These are phyloP conservation scores for Oxygymnocypris stewartii DNA, from an alignment of 2,113 vertebrate species.

Conservation along the genomic window DNA sequence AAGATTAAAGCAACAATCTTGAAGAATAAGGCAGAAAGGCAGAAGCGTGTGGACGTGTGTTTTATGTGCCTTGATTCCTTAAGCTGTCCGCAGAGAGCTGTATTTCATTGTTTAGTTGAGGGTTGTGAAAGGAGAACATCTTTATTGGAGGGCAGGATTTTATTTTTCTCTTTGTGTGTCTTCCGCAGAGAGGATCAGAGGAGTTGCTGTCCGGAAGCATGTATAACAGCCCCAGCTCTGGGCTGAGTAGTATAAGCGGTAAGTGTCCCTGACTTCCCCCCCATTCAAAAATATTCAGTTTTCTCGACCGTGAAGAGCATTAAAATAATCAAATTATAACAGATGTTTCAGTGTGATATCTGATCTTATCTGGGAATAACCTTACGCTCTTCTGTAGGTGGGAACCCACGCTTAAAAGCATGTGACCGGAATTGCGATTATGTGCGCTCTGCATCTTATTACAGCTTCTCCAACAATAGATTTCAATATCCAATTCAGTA, in stretches of 20 bases:
- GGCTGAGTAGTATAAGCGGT: conserved; percentile 94
- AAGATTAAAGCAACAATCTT: conserved; percentile 69
- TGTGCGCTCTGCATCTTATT: conserved; percentile 49
- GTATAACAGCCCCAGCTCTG: conserved; percentile 94
- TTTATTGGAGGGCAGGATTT: conserved; percentile 39
- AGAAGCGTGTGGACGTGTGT: conserved; percentile 23
- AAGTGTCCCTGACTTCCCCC: conserved; percentile 68
- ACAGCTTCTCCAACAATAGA: conserved; percentile 39
- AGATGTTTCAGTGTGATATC: conserved; percentile 50
- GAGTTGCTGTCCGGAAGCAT: conserved; percentile 93
- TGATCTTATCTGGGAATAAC: conserved; percentile 49
- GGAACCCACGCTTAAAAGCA: conserved; percentile 60
- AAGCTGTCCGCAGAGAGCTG: conserved; percentile 60
- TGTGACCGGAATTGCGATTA: conserved; percentile 52
- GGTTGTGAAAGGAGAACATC: conserved; percentile 51
- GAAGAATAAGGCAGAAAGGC: conserved; percentile 51
- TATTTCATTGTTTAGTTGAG: conserved; percentile 60
- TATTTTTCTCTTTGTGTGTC: conserved; percentile 42
- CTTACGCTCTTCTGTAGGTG: conserved; percentile 60
- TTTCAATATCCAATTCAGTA: background rate
- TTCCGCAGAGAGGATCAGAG: conserved; percentile 91
- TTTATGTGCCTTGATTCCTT: conserved; percentile 62
- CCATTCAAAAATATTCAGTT: conserved; percentile 32
- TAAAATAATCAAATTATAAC: conserved; percentile 44
- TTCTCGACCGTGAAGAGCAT: conserved; percentile 11